phyloP scores from a whole-genome alignment of 1,140 invertebrate species.

The Epicauta chinensis region DNA sequence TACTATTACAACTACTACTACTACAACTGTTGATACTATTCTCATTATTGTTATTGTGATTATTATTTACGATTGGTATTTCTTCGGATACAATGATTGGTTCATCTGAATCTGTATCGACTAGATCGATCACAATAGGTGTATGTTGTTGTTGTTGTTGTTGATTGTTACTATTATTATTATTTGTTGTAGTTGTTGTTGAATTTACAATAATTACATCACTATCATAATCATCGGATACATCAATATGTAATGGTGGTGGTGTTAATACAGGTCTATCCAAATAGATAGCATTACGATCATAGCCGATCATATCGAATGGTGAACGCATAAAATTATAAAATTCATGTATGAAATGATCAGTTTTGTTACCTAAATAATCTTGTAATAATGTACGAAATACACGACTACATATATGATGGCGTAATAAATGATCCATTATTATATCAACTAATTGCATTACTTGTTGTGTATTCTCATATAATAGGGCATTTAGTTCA shows the following conservation, averaged over 20 bases:
- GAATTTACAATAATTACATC: neutral
- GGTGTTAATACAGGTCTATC: slow-evolving; percentile 9
- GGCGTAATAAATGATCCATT: slow-evolving; percentile 57
- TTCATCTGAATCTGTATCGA: slow-evolving; percentile 32
- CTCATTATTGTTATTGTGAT: too few relatives aligned
- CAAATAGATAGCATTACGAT: slow-evolving; percentile 47
- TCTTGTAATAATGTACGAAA: slow-evolving; percentile 58
- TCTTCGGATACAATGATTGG: slow-evolving; percentile 16
- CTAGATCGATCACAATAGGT: slow-evolving; percentile 29
- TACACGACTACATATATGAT: slow-evolving; percentile 64
- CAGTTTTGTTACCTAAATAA: slow-evolving; percentile 55
- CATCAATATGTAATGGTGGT: slow-evolving; percentile 10
- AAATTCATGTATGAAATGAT: slow-evolving; percentile 87
- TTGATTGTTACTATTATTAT: slow-evolving; percentile 13
- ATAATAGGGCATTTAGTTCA: slow-evolving; percentile 68
- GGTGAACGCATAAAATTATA: slow-evolving; percentile 79
- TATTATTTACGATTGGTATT: neutral
- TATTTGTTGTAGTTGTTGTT: neutral
- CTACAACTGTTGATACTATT: too few relatives aligned
- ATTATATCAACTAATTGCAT: slow-evolving; percentile 64
- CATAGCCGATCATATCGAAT: slow-evolving; percentile 75
- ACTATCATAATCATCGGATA: slow-evolving; percentile 18
- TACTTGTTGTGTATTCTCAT: slow-evolving; percentile 53
- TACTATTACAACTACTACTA: neutral
- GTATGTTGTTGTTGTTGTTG: too few relatives aligned